Evolutionary conservation across 1,140 invertebrate genomes (phyloP).

Genomic region (Brachionus paranguensis): DNA sequence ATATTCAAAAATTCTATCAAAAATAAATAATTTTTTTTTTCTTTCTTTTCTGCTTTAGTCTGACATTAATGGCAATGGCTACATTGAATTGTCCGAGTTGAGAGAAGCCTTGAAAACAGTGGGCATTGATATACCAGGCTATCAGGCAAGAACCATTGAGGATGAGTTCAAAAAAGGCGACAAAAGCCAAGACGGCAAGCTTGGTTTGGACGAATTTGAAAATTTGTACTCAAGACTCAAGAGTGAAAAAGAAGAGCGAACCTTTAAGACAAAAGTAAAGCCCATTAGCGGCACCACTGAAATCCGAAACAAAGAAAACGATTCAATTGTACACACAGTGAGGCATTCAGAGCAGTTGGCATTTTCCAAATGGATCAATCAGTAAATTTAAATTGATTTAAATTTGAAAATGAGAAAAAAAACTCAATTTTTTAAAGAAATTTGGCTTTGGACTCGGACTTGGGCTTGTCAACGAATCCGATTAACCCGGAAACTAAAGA

Average conservation of each 20-base stretch:
- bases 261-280: slow-evolving; percentile 20
- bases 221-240: slow-evolving; percentile 5
- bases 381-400: slow-evolving; percentile 9
- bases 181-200: slow-evolving; percentile 64
- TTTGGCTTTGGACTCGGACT: slow-evolving; percentile 72
- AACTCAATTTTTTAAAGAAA: slow-evolving; percentile 66
- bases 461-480: slow-evolving; percentile 60
- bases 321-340: slow-evolving; percentile 35
- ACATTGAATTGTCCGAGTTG: slow-evolving; percentile 78
- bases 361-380: slow-evolving; percentile 40
- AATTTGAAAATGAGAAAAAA: slow-evolving; percentile 66
- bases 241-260: not conserved
- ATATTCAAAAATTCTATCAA: not conserved
- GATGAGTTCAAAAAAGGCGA: slow-evolving; percentile 73
- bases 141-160: slow-evolving; percentile 81
- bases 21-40: not conserved
- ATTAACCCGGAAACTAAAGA: slow-evolving; percentile 73
- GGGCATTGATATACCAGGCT: slow-evolving; percentile 86
- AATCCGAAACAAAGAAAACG: slow-evolving; percentile 25
- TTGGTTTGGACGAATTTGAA: slow-evolving; percentile 80
- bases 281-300: slow-evolving; percentile 15
- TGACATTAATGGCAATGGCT: slow-evolving; percentile 81
- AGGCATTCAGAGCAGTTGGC: slow-evolving; percentile 36
- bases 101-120: slow-evolving; percentile 79
- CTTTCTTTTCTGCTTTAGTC: slow-evolving; percentile 49